Percentiles rank a stretch among this genome's conserved stretches.
Conservation (phyloP, 2,113 vertebrate species). For the Piprites chloris region DNA sequence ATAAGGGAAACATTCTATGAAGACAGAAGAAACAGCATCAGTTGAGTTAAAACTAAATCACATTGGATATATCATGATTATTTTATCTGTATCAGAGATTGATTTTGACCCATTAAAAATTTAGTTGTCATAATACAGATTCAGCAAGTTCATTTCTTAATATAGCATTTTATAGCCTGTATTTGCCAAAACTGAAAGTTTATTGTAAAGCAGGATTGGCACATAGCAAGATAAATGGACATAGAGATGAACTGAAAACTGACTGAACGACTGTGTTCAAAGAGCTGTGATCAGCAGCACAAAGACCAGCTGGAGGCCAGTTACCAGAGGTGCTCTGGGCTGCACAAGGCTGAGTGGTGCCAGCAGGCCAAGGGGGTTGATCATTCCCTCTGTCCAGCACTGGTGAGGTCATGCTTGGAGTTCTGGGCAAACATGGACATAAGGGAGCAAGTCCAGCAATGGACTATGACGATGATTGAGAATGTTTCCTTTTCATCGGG, state of each 20-base stretch:
- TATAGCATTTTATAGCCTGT: neutral
- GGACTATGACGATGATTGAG: neutral
- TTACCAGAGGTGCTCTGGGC: neutral
- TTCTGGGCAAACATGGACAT: neutral
- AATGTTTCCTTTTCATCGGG: neutral
- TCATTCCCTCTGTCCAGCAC: neutral
- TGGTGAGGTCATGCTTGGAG: neutral
- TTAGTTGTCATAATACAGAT: neutral
- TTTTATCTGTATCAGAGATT: neutral
- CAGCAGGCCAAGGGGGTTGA: neutral
- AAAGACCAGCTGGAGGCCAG: neutral
- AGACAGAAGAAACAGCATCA: neutral
- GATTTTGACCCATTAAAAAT: neutral
- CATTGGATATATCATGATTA: neutral
- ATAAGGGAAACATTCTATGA: neutral
- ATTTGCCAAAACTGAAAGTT: neutral
- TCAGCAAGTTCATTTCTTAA: neutral
- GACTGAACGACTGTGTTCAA: neutral
- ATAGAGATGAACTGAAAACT: neutral
- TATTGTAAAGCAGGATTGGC: neutral
- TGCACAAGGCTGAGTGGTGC: neutral
- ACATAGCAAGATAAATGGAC: neutral
- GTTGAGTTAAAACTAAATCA: neutral
- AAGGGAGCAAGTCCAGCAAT: neutral
- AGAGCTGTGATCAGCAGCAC: neutral